phyloP scores from a whole-genome alignment of 53 echinoderm and acorn worm genomes.

The Arbacia lixula region DNA sequence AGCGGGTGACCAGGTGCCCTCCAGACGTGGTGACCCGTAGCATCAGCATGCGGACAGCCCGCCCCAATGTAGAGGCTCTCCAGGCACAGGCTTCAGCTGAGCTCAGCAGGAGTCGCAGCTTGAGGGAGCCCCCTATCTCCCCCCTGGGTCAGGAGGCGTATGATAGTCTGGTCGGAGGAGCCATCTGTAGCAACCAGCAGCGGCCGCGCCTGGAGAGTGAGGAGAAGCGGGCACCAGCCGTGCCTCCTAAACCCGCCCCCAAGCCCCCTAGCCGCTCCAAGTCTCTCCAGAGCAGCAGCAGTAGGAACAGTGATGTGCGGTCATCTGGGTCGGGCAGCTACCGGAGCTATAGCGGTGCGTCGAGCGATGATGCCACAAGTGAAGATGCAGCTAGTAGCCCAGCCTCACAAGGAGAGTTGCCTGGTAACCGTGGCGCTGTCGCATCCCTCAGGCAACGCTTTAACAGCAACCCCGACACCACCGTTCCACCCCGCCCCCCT shows the following conservation, averaged over 20 bases:
- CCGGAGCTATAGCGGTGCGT: conserved; percentile 32
- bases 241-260: conserved; percentile 62
- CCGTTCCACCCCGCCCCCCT: conserved; percentile 56
- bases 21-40: conserved; percentile 54
- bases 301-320: conserved; percentile 24
- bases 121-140: conserved; percentile 61
- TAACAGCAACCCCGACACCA: conserved; percentile 41
- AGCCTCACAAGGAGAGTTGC: neutral
- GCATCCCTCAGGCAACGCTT: conserved; percentile 41
- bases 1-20: conserved; percentile 18
- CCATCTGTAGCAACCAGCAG: conserved; percentile 48
- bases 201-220: neutral
- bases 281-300: conserved; percentile 3
- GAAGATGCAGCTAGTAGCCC: neutral
- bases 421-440: conserved; percentile 20
- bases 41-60: conserved; percentile 62
- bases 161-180: conserved; percentile 76
- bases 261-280: conserved; percentile 33
- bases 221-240: conserved; percentile 1
- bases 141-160: conserved; percentile 71
- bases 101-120: conserved; percentile 56
- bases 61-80: neutral
- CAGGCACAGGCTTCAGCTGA: neutral
- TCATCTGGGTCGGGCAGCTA: conserved; percentile 19
- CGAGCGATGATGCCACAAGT: conserved; percentile 33